These are phyloP conservation scores for Margarornis squamiger DNA, from an alignment of 2,797 vertebrate species.

Conservation along the genomic window DNA sequence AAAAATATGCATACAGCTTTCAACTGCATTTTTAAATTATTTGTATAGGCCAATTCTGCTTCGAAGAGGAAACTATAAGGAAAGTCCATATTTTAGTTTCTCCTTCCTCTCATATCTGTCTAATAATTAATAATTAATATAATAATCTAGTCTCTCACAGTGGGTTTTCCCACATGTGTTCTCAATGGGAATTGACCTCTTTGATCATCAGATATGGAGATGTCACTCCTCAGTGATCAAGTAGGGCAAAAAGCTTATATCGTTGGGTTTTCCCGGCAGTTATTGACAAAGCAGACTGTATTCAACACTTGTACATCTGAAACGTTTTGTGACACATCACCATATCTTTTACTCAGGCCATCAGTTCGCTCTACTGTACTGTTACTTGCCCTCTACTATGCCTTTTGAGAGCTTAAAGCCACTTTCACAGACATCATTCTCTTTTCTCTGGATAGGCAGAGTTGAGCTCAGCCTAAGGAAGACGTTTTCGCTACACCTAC, in stretches of 20 bases:
- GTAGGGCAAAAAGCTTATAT: neutral
- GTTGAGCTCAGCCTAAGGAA: neutral
- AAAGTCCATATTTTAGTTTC: neutral
- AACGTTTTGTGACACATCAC: neutral
- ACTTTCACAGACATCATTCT: neutral
- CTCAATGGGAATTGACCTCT: neutral
- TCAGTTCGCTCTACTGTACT: neutral
- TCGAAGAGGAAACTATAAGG: neutral
- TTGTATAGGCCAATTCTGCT: neutral
- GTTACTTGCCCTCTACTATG: neutral
- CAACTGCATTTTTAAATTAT: neutral
- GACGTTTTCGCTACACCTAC: neutral
- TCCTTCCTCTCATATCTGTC: neutral
- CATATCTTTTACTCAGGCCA: neutral
- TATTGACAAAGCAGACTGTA: neutral
- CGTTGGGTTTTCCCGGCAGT: neutral
- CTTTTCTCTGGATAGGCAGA: neutral
- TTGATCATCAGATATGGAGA: neutral
- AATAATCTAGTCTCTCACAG: neutral
- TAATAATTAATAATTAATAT: neutral
- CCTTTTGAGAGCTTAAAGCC: neutral
- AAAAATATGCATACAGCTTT: neutral
- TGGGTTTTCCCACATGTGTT: neutral
- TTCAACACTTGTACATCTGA: neutral
- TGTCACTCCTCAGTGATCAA: neutral